Percentiles rank a stretch among this genome's conserved stretches.
Conservation (phyloP, 2,797 vertebrate species). For the Chaenodraco wilsoni region DNA sequence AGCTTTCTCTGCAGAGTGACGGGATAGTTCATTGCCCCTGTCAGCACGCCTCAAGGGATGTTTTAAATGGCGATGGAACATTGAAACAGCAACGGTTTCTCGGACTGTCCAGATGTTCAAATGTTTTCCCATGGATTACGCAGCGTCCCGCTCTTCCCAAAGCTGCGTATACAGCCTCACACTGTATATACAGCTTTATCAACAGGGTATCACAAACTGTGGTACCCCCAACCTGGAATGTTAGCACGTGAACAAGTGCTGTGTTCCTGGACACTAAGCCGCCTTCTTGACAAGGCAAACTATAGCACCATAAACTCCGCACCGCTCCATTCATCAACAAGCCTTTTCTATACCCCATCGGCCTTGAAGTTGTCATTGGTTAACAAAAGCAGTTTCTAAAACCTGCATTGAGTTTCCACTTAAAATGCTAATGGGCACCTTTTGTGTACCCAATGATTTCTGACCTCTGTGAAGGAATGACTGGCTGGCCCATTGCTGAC, state of each 20-base stretch:
- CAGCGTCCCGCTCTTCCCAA: conserved; percentile 33
- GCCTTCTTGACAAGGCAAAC: conserved; percentile 64
- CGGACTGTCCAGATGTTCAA: conserved; percentile 66
- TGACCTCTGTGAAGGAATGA: conserved; percentile 44
- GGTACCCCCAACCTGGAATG: conserved; percentile 47
- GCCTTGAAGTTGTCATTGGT: conserved; percentile 65
- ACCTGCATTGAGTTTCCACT: conserved; percentile 67
- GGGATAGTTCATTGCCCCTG: conserved; percentile 40
- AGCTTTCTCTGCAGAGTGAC: conserved; percentile 38
- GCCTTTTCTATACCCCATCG: conserved; percentile 50
- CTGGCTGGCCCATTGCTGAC: conserved; percentile 32
- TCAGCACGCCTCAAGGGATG: conserved; percentile 58
- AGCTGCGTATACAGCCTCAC: conserved; percentile 47
- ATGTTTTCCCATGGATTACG: conserved; percentile 64
- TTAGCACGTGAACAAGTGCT: conserved; percentile 40
- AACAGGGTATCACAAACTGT: conserved; percentile 43
- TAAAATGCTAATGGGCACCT: conserved; percentile 75
- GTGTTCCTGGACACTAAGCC: conserved; percentile 43
- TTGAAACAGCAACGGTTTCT: conserved; percentile 37
- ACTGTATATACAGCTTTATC: conserved; percentile 60
- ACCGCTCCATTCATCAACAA: conserved; percentile 54
- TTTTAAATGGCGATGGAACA: conserved; percentile 61
- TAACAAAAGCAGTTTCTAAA: conserved; percentile 62
- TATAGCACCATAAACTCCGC: conserved; percentile 62
- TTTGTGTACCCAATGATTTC: conserved; percentile 60